phyloP scores from a whole-genome alignment of 2,113 vertebrate species.

The Hippocampus guttulatus region DNA sequence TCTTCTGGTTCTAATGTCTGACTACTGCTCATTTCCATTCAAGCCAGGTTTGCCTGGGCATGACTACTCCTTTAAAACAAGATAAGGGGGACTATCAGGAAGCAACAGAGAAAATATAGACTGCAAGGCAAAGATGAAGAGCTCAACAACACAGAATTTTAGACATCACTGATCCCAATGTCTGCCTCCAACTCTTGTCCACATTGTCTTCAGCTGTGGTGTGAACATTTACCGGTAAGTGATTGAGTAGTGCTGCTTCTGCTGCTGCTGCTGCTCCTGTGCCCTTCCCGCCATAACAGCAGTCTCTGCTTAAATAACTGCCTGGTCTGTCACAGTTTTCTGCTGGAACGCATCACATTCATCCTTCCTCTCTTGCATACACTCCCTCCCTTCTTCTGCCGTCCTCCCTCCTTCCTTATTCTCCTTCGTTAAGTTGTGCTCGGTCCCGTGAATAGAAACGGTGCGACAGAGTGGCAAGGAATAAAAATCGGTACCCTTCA shows the following conservation, averaged over 20 bases:
- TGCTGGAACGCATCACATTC: conserved; percentile 69
- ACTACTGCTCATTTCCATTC: conserved; percentile 52
- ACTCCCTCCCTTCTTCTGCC: conserved; percentile 47
- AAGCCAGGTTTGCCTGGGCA: conserved; percentile 43
- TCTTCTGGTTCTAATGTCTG: conserved; percentile 42
- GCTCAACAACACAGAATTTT: conserved; percentile 55
- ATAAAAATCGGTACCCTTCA: conserved; percentile 76
- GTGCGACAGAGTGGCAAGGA: conserved; percentile 47
- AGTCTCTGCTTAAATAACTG: conserved; percentile 69
- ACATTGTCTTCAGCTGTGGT: conserved; percentile 51
- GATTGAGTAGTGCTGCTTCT: conserved; percentile 40
- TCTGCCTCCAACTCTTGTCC: conserved; percentile 45
- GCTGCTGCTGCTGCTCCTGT: conserved; percentile 29
- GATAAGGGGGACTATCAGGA: conserved; percentile 24
- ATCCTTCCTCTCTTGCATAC: conserved; percentile 54
- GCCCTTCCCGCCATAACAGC: conserved; percentile 53
- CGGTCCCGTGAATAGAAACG: conserved; percentile 66
- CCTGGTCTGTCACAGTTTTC: conserved; percentile 70
- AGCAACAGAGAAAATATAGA: conserved; percentile 22
- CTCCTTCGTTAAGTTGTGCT: conserved; percentile 62
- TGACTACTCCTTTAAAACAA: conserved; percentile 47
- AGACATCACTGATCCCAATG: conserved; percentile 35
- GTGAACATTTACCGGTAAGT: conserved; percentile 51
- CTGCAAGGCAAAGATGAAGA: conserved; percentile 37
- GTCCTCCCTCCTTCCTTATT: conserved; percentile 54